These are phyloP conservation scores for Centropus bengalensis DNA, from an alignment of 2,113 vertebrate genomes.

Conservation along the genomic window DNA sequence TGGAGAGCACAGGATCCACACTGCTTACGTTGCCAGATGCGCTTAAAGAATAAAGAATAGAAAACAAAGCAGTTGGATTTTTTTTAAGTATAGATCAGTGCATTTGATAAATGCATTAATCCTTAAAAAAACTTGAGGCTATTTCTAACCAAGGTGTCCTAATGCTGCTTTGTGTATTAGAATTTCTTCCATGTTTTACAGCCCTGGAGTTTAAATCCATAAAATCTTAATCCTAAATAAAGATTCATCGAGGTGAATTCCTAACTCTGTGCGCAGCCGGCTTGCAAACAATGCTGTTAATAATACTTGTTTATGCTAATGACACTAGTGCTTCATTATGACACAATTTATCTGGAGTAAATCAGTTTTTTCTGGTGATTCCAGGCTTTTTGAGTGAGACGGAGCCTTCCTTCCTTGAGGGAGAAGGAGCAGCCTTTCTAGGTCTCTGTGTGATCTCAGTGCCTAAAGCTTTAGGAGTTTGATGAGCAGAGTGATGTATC, in stretches of 20 bases:
- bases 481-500: too few species aligned
- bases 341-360: accelerated
- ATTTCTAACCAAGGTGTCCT: not conserved
- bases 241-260: not conserved
- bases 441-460: too few species aligned
- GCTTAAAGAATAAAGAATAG: not conserved
- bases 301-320: not conserved
- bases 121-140: not conserved
- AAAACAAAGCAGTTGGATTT: not conserved
- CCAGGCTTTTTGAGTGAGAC: not conserved
- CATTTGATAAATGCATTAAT: not conserved
- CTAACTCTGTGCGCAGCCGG: not conserved
- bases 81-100: not conserved
- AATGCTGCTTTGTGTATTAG: not conserved
- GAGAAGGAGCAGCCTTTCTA: accelerated
- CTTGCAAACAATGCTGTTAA: not conserved
- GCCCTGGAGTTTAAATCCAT: not conserved
- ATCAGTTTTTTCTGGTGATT: not conserved
- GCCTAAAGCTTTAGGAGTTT: not conserved
- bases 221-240: not conserved
- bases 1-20: not conserved
- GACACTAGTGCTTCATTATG: not conserved
- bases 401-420: too few species aligned
- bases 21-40: not conserved
- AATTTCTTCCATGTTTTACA: not conserved